Conservation (phyloP, 2,888 invertebrate species). For the Elegia similella region DNA sequence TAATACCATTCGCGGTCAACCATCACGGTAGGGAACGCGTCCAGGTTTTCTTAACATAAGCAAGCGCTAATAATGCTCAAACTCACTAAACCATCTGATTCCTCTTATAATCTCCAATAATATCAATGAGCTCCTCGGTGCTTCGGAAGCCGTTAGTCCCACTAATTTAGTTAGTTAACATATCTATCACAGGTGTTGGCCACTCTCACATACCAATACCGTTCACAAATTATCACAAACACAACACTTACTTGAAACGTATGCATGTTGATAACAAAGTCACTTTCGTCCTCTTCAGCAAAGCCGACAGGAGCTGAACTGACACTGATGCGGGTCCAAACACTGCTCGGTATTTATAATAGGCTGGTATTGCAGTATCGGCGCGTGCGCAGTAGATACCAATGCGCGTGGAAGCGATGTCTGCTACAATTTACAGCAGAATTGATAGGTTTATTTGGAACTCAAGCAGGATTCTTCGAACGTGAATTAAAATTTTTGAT, state of each 20-base stretch:
- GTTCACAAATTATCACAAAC: constrained; percentile 7
- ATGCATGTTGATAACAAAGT: constrained; percentile 60
- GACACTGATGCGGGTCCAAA: constrained; percentile 53
- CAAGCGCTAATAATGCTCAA: too few relatives aligned
- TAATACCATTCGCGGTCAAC: too few relatives aligned
- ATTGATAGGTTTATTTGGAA: not conserved
- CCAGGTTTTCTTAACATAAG: too few relatives aligned
- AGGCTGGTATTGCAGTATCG: constrained; percentile 50
- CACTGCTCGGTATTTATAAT: constrained; percentile 66
- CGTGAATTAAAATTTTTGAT: not conserved
- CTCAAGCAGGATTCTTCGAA: not conserved
- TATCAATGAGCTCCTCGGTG: too few relatives aligned
- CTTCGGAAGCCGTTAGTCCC: too few relatives aligned
- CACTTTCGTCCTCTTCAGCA: constrained; percentile 79
- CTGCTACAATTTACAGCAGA: not conserved
- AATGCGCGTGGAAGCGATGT: not conserved
- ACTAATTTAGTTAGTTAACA: too few relatives aligned
- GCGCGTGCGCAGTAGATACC: constrained; percentile 16
- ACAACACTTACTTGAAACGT: constrained; percentile 68
- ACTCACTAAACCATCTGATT: too few relatives aligned
- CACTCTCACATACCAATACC: not conserved
- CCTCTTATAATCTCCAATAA: too few relatives aligned
- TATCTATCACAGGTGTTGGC: too few relatives aligned
- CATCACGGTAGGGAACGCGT: too few relatives aligned
- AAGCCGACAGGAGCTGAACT: constrained; percentile 74